These are phyloP conservation scores for Zaprionus lachaisei DNA, from an alignment of 1,140 invertebrate species.

Conservation along the genomic window DNA sequence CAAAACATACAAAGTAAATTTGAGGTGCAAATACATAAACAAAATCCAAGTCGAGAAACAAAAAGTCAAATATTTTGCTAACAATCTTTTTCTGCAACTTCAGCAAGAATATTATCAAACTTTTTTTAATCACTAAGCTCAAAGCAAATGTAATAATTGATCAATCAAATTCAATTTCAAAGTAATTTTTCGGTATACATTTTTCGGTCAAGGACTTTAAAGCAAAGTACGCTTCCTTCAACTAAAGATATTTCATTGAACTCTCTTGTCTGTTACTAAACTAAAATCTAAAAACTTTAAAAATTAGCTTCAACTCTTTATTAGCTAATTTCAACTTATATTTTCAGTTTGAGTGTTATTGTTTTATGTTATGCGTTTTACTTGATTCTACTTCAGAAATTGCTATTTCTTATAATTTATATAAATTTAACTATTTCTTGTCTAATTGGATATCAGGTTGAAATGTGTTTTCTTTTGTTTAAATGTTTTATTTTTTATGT, in stretches of 20 bases:
- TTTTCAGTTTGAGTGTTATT: constrained; percentile 42
- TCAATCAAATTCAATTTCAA: constrained; percentile 22
- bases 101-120: constrained; percentile 15
- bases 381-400: constrained; percentile 33
- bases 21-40: constrained; percentile 46
- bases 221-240: constrained; percentile 66
- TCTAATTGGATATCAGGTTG: not conserved
- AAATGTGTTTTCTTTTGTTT: constrained; percentile 16
- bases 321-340: constrained; percentile 46
- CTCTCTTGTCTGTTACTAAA: constrained; percentile 71
- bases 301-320: constrained; percentile 67
- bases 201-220: constrained; percentile 51
- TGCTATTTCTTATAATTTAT: not conserved
- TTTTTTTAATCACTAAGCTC: constrained; percentile 47
- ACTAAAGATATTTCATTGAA: constrained; percentile 50
- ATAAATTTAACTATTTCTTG: constrained; percentile 30
- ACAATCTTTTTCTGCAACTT: constrained; percentile 24
- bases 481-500: constrained; percentile 3
- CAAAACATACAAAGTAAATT: constrained; percentile 48
- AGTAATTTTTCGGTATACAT: constrained; percentile 34
- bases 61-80: constrained; percentile 18
- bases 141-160: constrained; percentile 60
- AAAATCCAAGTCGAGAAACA: constrained; percentile 13
- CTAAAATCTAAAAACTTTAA: constrained; percentile 53
- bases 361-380: constrained; percentile 44